Evolutionary conservation across 2,888 invertebrate species (phyloP).

Genomic region (Eudasyphora cyanicolor): DNA sequence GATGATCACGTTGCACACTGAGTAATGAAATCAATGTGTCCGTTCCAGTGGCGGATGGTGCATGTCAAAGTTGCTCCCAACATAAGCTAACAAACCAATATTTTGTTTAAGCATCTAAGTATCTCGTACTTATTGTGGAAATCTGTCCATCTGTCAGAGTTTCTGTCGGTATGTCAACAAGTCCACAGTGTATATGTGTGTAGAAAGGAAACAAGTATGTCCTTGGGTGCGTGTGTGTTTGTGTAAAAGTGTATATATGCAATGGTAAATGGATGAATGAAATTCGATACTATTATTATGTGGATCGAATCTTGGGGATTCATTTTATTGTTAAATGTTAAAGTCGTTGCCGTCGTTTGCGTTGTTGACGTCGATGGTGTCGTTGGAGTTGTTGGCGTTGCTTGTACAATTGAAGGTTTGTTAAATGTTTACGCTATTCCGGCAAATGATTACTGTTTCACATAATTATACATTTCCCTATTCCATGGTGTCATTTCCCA

Average conservation of each 20-base stretch:
- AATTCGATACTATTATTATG: constrained; percentile 26
- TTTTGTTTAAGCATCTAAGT: background rate
- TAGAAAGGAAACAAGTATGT: too few species aligned
- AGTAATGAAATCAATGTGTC: too few species aligned
- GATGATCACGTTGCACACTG: too few species aligned
- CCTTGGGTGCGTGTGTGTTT: background rate
- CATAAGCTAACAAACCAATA: constrained; percentile 12
- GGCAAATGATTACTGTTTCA: constrained; percentile 26
- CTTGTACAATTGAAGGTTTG: background rate
- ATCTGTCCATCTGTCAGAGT: background rate
- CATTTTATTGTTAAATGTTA: constrained; percentile 4
- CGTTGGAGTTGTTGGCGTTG: background rate
- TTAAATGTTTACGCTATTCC: constrained; percentile 5
- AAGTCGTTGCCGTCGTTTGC: background rate
- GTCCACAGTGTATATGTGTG: too few species aligned
- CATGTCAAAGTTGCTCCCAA: background rate
- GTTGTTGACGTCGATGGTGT: background rate
- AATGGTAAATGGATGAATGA: background rate
- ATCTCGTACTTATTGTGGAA: constrained; percentile 5
- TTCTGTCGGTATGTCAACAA: too few species aligned
- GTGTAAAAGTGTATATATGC: background rate
- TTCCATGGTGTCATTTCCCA: background rate
- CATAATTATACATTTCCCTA: constrained; percentile 29
- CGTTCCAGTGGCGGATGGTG: too few species aligned
- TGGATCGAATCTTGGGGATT: constrained; percentile 6